Evolutionary conservation across 2,113 vertebrate genomes (phyloP), one percentile per base, ranked within the genome.

Genomic region (Hylia prasina): DNA sequence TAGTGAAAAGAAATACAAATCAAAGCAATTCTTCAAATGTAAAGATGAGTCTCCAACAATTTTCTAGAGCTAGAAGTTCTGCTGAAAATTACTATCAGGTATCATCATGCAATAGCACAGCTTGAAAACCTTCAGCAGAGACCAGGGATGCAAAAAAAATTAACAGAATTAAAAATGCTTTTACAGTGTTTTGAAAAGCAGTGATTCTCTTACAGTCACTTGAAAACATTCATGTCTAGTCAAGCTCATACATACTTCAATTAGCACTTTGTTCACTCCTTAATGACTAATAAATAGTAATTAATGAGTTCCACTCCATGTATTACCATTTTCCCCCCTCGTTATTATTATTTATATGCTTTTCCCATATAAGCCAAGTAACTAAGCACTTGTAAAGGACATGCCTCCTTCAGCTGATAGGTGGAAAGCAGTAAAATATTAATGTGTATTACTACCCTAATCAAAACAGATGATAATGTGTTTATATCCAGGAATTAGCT

Each of bases 251-350:
- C 57, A 69, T 54, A 50, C 65, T 57, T 76, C 69, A 96, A 13
- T 83, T 95, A 83, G 37, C 44, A 93, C 24, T 93, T 90, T 48
- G 8, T 89, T 89, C 75, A 70, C 13, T 89, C 27, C 19, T 77
- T 92, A 93, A 93, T 84, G 47, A 92, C 64, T 86, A 94, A 92
- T 93, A 92, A 90, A 71, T 70, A 94, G 72, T 66, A 94, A 96
- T 92, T 93, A 94, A 93, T 82, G 86, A 87, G 82, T 92, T 97
- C 80, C 40, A 87, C 69, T 94, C 82, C 33, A 81, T 21, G 8
- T 33, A 86, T 68, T 90, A 87, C 72, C n/a, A 18, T 57, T 66
- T 90, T 78, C 61, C 25, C 10, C 37, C 58, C 69, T 81, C 66
- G 14, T 60, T 80, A 88, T 85, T 91, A 91, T 85, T 96, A 92